Evolutionary conservation across 2,888 invertebrate genomes (phyloP).

Genomic region (Spilarctia lutea): DNA sequence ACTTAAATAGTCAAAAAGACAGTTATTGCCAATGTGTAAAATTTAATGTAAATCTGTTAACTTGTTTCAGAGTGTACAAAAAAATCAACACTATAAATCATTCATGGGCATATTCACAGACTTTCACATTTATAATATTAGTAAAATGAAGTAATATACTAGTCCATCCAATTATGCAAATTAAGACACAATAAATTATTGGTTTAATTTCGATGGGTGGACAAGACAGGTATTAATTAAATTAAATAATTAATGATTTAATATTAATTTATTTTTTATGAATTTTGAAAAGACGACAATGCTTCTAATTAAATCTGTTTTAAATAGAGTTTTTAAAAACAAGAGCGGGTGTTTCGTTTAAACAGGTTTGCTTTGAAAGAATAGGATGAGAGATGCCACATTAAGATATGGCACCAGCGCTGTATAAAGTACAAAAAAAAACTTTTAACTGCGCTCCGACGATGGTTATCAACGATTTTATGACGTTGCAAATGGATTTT

Average conservation of each 20-base stretch:
- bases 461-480: conserved; percentile 81
- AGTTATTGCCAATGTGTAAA: not conserved
- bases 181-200: not conserved
- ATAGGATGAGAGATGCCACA: conserved; percentile 73
- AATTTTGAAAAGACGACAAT: not conserved
- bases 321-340: not conserved
- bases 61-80: not conserved
- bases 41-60: not conserved
- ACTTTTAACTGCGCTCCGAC: conserved; percentile 71
- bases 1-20: not conserved
- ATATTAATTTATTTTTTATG: not conserved
- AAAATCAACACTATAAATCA: not conserved
- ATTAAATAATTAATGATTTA: not conserved
- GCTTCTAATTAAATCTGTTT: not conserved
- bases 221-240: not conserved
- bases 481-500: conserved; percentile 78
- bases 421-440: conserved; percentile 71
- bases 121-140: conserved; percentile 2
- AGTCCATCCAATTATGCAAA: not conserved
- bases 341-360: conserved; percentile 13
- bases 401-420: conserved; percentile 75
- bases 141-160: not conserved
- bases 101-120: not conserved
- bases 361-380: conserved; percentile 53
- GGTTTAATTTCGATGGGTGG: not conserved